A percentile compares a stretch with the other conserved stretches of the same genome.
These are phyloP conservation scores for Indicator maculatus DNA, from an alignment of 2,113 vertebrate species.

Conservation along the genomic window DNA sequence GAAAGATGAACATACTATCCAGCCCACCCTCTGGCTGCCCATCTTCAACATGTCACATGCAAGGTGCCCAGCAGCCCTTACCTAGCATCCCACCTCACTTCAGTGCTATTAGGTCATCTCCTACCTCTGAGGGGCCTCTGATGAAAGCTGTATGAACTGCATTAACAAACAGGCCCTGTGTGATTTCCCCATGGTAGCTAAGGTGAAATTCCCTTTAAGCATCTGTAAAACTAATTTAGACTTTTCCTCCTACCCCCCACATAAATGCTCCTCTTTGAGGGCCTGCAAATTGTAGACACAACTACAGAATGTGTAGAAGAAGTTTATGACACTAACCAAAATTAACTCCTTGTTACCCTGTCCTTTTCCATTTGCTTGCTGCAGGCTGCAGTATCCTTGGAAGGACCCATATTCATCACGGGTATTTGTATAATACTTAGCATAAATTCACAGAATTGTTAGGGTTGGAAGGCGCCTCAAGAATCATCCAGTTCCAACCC, in stretches of 20 bases:
- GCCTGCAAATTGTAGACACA: not conserved
- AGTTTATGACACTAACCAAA: not conserved
- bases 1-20: fast-evolving
- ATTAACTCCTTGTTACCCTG: not conserved
- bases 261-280: not conserved
- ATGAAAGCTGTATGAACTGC: not conserved
- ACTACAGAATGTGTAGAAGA: not conserved
- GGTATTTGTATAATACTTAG: not conserved
- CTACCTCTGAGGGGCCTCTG: not conserved
- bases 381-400: not conserved
- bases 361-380: not conserved
- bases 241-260: not conserved
- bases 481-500: too few species aligned
- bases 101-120: not conserved
- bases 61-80: not conserved
- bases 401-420: not conserved
- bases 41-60: fast-evolving
- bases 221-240: slow-evolving; percentile 31
- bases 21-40: not conserved
- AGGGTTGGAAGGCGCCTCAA: too few species aligned
- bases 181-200: not conserved
- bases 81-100: not conserved
- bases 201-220: not conserved
- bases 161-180: not conserved
- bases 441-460: not conserved